Percentiles rank a stretch among this genome's conserved stretches.
Conservation (phyloP, 2,888 invertebrate species). For the Eristalis pertinax region DNA sequence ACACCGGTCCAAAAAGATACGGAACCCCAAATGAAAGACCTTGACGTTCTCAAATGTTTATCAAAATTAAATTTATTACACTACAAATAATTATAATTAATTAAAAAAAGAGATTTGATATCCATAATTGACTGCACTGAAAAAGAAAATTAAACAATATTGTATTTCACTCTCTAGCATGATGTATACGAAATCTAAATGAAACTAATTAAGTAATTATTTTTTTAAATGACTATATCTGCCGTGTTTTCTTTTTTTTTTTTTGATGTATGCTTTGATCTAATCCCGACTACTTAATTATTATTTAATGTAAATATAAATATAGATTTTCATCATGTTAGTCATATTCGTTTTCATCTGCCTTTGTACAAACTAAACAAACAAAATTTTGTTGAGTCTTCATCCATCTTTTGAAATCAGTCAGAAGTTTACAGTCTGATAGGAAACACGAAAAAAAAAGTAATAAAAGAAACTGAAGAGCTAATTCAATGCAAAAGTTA, state of each 20-base stretch:
- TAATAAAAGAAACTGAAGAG: conserved; percentile 4
- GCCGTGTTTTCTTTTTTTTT: conserved; percentile 39
- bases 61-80: conserved; percentile 72
- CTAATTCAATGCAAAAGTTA: conserved; percentile 40
- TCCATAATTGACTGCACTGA: conserved; percentile 69
- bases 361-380: conserved; percentile 35
- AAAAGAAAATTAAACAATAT: conserved; percentile 40
- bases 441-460: neutral
- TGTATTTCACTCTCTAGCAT: conserved; percentile 19
- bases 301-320: conserved; percentile 66
- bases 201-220: conserved; percentile 58
- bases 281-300: conserved; percentile 57
- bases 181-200: conserved; percentile 11
- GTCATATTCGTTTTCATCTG: conserved; percentile 20
- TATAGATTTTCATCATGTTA: conserved; percentile 60
- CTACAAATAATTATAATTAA: conserved; percentile 72
- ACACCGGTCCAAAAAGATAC: neutral
- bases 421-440: conserved; percentile 53
- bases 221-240: conserved; percentile 45
- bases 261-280: conserved; percentile 64
- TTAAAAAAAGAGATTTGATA: conserved; percentile 62
- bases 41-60: conserved; percentile 63
- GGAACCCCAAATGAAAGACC: neutral
- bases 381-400: conserved; percentile 48
- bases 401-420: conserved; percentile 43